Base-by-base conservation (phyloP, 2,888 invertebrate genomes). In the Drosophila vallismaia region DNA sequence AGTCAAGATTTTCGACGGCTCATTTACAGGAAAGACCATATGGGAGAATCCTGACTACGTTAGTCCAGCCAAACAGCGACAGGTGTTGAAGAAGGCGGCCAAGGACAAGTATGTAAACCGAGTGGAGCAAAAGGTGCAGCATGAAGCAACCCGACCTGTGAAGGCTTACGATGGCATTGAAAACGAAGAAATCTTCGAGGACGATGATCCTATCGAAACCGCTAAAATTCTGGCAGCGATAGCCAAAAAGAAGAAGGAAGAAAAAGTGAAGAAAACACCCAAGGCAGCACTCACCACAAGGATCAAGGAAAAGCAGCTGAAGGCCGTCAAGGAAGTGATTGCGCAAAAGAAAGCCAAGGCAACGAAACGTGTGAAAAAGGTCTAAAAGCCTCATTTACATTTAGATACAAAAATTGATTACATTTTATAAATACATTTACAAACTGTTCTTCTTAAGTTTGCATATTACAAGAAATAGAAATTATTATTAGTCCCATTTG, bases 41-140 rank as follows among this genome's bases (percentile, higher is more conserved):
- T 99, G 98, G 96, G 96, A 98, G 89, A 99, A 99, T 93, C 94
- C 97, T 0, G 92, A 95, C 80, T 99, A 98, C 92, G 93, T 98
- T 0, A 97, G 98, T 71, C 99, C 99, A 12, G 95, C 98, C 52
- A 95, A 95, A 93, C 94, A 95, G 84, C 94, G 98, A 24, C 95
- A 95, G 89, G 93, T 94, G 51, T 88, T 95, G 54, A 94, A 93
- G 48, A 94, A 94, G 89, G 93, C 93, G 62, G 94, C 95, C 71
- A 95, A 94, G 44, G 93, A 94, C 2, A 90, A 96, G 89, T 98
- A 98, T 91, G 93, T 95, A 36, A 94, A 95, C 79, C 94, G 95
- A 83, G 92, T 97, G 59, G 95, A 96, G 80, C 96, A 97, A 85
- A 98, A 97, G 92, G 94, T 95, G 26, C 93, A 94, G 26, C 94